Percentiles rank a stretch among this genome's conserved stretches.
Conservation (phyloP, 2,113 vertebrate species). For the Barbus barbus region DNA sequence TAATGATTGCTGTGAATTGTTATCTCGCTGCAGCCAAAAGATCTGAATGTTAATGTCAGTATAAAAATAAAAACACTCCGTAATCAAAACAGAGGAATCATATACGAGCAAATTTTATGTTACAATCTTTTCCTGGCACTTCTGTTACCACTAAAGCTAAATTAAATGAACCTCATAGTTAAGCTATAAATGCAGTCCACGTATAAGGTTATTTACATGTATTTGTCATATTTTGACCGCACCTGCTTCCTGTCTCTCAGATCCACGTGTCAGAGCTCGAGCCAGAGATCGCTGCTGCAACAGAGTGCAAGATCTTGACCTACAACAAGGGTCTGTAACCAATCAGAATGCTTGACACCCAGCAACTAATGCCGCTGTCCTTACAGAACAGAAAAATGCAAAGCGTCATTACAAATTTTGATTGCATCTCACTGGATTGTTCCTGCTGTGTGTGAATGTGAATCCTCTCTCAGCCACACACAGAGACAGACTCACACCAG, state of each 20-base stretch:
- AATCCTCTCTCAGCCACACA: slow-evolving; percentile 38
- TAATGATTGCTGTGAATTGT: slow-evolving; percentile 51
- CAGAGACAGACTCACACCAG: slow-evolving; percentile 34
- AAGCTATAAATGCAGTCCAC: neutral
- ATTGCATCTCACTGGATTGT: slow-evolving; percentile 24
- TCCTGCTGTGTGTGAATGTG: slow-evolving; percentile 47
- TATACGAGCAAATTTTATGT: neutral
- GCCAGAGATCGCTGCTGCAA: slow-evolving; percentile 85
- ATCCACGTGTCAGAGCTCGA: slow-evolving; percentile 85
- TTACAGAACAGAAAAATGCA: too few relatives aligned
- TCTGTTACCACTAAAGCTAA: neutral
- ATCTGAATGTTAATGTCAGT: slow-evolving; percentile 48
- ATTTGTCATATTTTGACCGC: slow-evolving; percentile 27
- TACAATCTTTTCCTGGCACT: neutral
- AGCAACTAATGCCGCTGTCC: too few relatives aligned
- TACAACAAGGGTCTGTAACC: slow-evolving; percentile 92
- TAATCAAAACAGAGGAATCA: slow-evolving; percentile 26
- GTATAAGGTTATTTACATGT: neutral
- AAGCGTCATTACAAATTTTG: slow-evolving; percentile 3
- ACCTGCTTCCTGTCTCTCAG: slow-evolving; percentile 68
- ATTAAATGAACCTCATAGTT: neutral
- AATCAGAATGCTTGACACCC: too few relatives aligned
- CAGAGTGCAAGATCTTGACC: slow-evolving; percentile 79
- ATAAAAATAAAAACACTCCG: slow-evolving; percentile 24
- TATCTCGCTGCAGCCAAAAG: slow-evolving; percentile 32